Conservation (phyloP, 2,113 vertebrate species). For the Chionodraco myersi region DNA sequence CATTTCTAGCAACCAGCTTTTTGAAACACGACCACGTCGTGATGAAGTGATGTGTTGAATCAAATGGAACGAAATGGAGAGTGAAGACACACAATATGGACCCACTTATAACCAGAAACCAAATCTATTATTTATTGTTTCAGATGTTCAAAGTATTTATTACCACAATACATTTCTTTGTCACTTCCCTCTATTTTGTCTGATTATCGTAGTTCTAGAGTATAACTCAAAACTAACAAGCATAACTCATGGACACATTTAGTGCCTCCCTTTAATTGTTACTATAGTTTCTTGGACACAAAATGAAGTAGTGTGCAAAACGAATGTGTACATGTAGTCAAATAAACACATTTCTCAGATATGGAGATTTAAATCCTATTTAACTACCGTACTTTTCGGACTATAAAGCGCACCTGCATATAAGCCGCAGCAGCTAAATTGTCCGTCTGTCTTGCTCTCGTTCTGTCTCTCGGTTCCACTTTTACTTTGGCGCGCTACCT, state of each 20-base stretch:
- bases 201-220: background rate
- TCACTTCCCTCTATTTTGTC: too few relatives aligned
- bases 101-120: constrained; percentile 5
- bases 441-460: too few relatives aligned
- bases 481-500: too few relatives aligned
- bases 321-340: background rate
- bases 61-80: constrained; percentile 14
- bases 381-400: too few relatives aligned
- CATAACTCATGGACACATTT: background rate
- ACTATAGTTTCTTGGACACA: background rate
- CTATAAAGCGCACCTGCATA: too few relatives aligned
- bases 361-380: too few relatives aligned
- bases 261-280: background rate
- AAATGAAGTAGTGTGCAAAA: background rate
- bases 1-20: background rate
- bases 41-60: constrained; percentile 15
- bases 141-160: background rate
- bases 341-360: background rate
- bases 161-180: background rate
- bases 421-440: too few relatives aligned
- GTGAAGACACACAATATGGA: background rate
- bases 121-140: constrained; percentile 1
- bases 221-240: too few relatives aligned
- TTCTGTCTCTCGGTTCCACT: too few relatives aligned
- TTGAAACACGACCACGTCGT: constrained; percentile 12